Conservation (phyloP, 1,140 invertebrate genomes). For the Trichoplusia ni region DNA sequence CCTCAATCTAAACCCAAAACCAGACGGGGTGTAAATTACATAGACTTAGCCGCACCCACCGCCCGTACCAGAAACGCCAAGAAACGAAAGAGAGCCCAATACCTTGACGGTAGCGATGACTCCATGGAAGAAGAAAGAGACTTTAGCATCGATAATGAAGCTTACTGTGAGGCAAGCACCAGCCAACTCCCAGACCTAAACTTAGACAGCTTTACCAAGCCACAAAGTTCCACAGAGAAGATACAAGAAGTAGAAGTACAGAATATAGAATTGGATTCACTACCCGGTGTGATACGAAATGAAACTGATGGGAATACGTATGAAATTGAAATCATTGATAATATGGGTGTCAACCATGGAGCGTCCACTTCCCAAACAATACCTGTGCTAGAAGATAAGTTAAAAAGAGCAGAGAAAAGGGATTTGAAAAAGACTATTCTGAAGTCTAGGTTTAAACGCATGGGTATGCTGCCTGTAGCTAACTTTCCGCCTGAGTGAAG, state of each 20-base stretch:
- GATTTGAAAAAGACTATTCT: constrained; percentile 42
- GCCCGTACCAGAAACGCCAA: too few relatives aligned
- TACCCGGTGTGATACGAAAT: constrained; percentile 16
- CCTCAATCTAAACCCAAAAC: too few relatives aligned
- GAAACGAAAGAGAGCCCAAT: too few relatives aligned
- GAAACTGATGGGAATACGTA: constrained; percentile 27
- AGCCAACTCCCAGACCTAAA: background rate
- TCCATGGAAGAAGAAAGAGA: background rate
- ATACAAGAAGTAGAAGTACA: background rate
- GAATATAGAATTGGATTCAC: constrained; percentile 32
- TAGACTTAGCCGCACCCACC: too few relatives aligned
- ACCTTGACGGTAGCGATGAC: too few relatives aligned
- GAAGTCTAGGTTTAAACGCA: constrained; percentile 49
- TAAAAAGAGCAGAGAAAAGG: constrained; percentile 1
- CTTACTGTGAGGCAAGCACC: too few relatives aligned
- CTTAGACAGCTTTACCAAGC: background rate
- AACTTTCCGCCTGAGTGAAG: constrained; percentile 36
- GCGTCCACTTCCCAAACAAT: background rate
- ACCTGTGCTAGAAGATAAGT: background rate
- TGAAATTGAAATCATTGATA: constrained; percentile 46
- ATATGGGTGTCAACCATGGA: background rate
- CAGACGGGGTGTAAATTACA: too few relatives aligned
- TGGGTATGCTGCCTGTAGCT: constrained; percentile 51
- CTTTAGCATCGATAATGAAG: too few relatives aligned
- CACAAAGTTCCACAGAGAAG: background rate